Evolutionary conservation across 2,888 invertebrate genomes (phyloP).

Genomic region (Carterocephalus palaemon): DNA sequence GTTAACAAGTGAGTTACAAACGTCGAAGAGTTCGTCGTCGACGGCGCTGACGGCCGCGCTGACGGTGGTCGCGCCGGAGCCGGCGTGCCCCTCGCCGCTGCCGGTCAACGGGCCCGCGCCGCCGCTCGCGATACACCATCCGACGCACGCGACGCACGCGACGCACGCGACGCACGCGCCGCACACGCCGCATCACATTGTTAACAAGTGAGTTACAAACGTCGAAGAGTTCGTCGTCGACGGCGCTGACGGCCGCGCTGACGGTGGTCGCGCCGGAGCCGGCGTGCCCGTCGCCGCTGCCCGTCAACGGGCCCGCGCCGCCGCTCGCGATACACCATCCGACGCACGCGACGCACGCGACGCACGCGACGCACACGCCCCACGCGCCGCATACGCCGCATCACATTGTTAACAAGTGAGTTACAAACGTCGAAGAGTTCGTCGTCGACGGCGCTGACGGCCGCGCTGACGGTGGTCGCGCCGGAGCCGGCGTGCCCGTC

Average conservation of each 20-base stretch:
- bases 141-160: too few species aligned
- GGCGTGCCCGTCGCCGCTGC: constrained; percentile 56
- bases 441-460: constrained; percentile 46
- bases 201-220: too few species aligned
- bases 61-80: too few species aligned
- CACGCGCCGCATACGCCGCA: constrained; percentile 45
- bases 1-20: too few species aligned
- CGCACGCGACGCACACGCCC: constrained; percentile 53
- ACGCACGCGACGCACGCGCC: too few species aligned
- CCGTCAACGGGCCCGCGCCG: constrained; percentile 65
- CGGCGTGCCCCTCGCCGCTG: too few species aligned
- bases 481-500: constrained; percentile 47
- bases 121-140: too few species aligned
- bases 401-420: constrained; percentile 63
- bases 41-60: too few species aligned
- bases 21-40: too few species aligned
- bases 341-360: constrained; percentile 26
- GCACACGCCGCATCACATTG: too few species aligned
- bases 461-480: constrained; percentile 42
- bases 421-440: constrained; percentile 51
- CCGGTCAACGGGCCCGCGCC: too few species aligned
- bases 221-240: constrained; percentile 49
- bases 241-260: constrained; percentile 46
- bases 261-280: constrained; percentile 39
- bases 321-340: constrained; percentile 39